phyloP scores from a whole-genome alignment of 2,113 vertebrate genomes.

The Archilochus colubris region DNA sequence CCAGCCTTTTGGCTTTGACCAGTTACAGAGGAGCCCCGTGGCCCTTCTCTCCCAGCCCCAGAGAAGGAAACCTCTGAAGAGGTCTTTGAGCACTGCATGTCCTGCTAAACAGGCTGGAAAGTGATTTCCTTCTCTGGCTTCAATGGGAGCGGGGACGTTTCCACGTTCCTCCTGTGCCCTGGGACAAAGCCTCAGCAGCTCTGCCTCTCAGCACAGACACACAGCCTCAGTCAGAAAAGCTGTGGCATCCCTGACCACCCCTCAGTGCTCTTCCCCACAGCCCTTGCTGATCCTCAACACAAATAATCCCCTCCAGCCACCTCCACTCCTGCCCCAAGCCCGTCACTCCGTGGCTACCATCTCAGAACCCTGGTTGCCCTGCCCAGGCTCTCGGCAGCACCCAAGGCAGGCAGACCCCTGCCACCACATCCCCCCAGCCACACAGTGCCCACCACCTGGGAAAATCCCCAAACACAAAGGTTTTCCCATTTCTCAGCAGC shows the following conservation, averaged over 20 bases:
- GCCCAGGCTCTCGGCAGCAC: background rate
- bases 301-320: too few species aligned
- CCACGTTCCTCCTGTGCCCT: background rate
- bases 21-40: background rate
- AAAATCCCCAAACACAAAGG: background rate
- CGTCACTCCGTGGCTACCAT: background rate
- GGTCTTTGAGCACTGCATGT: background rate
- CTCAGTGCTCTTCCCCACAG: background rate
- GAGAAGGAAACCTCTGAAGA: background rate
- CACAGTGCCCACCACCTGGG: rapidly evolving
- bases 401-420: background rate
- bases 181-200: background rate
- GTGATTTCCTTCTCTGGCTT: background rate
- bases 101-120: background rate
- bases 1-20: background rate
- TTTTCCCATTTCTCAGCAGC: background rate
- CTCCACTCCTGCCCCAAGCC: background rate
- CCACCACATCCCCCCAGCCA: rapidly evolving
- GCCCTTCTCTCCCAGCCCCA: background rate
- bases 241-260: background rate
- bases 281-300: background rate
- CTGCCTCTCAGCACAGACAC: background rate
- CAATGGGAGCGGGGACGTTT: background rate
- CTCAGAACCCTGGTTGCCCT: background rate
- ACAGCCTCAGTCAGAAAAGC: too few species aligned